These are phyloP conservation scores for Hyles vespertilio DNA, from an alignment of 1,140 invertebrate genomes.

Conservation along the genomic window DNA sequence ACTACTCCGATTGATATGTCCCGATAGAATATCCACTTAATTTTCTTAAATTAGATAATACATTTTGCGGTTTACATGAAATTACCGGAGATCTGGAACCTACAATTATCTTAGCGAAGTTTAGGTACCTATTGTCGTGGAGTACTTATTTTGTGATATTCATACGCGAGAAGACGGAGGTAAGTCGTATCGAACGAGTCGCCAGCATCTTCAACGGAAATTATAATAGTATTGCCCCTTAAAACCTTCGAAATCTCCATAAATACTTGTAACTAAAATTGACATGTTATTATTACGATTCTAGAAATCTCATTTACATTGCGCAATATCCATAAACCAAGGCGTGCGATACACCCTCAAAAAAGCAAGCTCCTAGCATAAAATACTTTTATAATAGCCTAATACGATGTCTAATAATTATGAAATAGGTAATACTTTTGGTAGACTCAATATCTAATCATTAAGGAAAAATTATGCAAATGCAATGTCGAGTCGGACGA, in stretches of 20 bases:
- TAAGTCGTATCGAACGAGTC: constrained; percentile 64
- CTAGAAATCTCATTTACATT: constrained; percentile 56
- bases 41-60: constrained; percentile 66
- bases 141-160: constrained; percentile 56
- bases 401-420: constrained; percentile 48
- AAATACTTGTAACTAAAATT: constrained; percentile 19
- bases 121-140: constrained; percentile 47
- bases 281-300: constrained; percentile 17
- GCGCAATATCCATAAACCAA: constrained; percentile 37
- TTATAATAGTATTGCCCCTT: constrained; percentile 47
- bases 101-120: constrained; percentile 45
- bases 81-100: constrained; percentile 60
- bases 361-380: constrained; percentile 39
- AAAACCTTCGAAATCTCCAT: constrained; percentile 51
- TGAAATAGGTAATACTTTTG: constrained; percentile 66
- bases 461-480: constrained; percentile 25
- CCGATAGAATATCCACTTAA: constrained; percentile 50
- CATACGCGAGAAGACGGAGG: constrained; percentile 55
- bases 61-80: constrained; percentile 55
- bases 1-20: constrained; percentile 67
- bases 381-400: constrained; percentile 33
- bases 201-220: constrained; percentile 64
- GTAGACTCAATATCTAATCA: constrained; percentile 60
- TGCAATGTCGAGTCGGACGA: constrained; percentile 41
- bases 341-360: constrained; percentile 45